These are phyloP conservation scores for Asteroscopus sphinx DNA, from an alignment of 2,888 invertebrate species.

Conservation along the genomic window DNA sequence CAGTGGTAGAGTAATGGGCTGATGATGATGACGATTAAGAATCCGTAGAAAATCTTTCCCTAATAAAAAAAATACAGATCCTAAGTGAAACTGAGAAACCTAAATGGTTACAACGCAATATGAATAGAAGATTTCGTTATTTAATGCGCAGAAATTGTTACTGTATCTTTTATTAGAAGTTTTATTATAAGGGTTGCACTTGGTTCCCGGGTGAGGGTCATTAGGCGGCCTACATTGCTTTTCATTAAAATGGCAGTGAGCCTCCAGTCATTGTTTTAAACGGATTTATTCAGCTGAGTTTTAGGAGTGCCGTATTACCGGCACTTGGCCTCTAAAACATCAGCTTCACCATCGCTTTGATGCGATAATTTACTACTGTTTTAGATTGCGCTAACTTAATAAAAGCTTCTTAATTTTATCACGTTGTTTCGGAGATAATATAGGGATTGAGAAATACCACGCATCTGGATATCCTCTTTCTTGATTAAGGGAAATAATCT, in stretches of 20 bases:
- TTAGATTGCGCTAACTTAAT: not conserved
- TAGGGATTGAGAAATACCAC: not conserved
- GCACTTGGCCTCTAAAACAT: not conserved
- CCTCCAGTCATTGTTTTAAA: constrained; percentile 1
- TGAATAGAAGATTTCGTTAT: too few relatives aligned
- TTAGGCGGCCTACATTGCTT: constrained; percentile 1
- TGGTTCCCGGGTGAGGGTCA: not conserved
- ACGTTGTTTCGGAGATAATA: not conserved
- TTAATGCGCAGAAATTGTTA: too few relatives aligned
- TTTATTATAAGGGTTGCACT: not conserved
- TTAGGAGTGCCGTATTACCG: not conserved
- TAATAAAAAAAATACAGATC: too few relatives aligned
- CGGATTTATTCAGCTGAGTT: too few relatives aligned
- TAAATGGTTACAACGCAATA: too few relatives aligned
- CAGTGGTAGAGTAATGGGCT: too few relatives aligned
- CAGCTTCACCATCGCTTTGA: not conserved
- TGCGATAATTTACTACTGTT: not conserved
- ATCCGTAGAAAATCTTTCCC: too few relatives aligned
- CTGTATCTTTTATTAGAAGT: not conserved
- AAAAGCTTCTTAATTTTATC: not conserved
- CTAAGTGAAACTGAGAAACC: too few relatives aligned
- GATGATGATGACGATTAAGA: too few relatives aligned
- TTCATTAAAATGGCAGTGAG: not conserved
- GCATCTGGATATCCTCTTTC: not conserved
- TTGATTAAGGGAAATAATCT: not conserved